These are phyloP conservation scores for Lepeophtheirus nordmannii DNA, from an alignment of 2,888 invertebrate species.

Conservation along the genomic window DNA sequence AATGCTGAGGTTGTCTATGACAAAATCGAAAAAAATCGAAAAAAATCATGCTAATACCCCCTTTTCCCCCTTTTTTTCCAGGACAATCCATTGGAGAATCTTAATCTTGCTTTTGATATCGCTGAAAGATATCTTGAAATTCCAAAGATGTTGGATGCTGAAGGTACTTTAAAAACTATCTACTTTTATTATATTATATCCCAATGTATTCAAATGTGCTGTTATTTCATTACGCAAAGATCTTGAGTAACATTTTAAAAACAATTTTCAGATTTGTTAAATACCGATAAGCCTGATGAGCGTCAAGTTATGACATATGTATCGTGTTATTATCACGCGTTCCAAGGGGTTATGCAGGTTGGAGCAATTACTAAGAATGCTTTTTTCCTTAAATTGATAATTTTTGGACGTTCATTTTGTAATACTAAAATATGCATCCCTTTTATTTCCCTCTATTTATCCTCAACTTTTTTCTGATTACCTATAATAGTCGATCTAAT, in stretches of 20 bases:
- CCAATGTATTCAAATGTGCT: not conserved
- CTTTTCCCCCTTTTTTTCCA: slow-evolving; percentile 30
- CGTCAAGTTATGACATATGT: slow-evolving; percentile 99
- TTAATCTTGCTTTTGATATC: slow-evolving; percentile 98
- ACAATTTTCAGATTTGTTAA: slow-evolving; percentile 74
- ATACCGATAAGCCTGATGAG: slow-evolving; percentile 99
- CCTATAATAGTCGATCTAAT: not conserved
- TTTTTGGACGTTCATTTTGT: not conserved
- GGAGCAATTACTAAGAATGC: slow-evolving; percentile 27
- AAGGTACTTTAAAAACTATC: slow-evolving; percentile 53
- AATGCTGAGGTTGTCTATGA: too few species aligned
- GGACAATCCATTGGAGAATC: slow-evolving; percentile 95
- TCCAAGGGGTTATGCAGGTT: slow-evolving; percentile 99
- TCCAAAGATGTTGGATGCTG: slow-evolving; percentile 99
- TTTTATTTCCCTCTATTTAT: not conserved
- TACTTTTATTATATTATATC: not conserved
- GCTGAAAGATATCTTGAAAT: slow-evolving; percentile 99
- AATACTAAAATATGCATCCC: not conserved
- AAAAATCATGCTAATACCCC: too few species aligned
- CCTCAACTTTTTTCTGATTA: not conserved
- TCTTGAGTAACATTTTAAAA: not conserved
- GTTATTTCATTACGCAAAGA: not conserved
- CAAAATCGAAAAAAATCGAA: too few species aligned
- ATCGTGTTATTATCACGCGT: slow-evolving; percentile 99
- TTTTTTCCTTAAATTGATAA: not conserved